Evolutionary conservation across 2,113 vertebrate genomes (phyloP), one percentile per base, ranked within the genome.

Genomic region (Ammodytes dubius): DNA sequence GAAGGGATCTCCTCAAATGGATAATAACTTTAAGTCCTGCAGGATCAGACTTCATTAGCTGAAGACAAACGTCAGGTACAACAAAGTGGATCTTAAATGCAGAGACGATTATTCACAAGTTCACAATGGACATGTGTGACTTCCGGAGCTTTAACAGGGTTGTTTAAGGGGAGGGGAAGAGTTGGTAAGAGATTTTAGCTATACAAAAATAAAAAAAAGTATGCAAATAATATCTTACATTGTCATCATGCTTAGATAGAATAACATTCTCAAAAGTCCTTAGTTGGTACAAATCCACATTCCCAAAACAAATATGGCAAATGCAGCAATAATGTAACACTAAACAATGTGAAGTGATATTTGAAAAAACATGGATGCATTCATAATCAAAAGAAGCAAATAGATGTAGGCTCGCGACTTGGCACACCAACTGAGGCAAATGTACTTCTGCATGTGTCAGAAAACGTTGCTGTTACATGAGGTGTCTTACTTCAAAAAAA

Each of bases 11-110:
- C 52, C 54, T 68, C 37, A 19, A 66, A 68, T n/a, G 56, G 64
- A 74, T 81, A 68, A 83, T 14, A 80, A 35, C 52, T 14, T 35
- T 17, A 82, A 65, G 59, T 60, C 63, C 12, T 37, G 17, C 1
- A 9, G 46, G 46, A 70, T 76, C 82, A 74, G 61, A 49, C 57
- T 19, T 71, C 11, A 53, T 58, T 45, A 68, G 52, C 8, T 37
- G n/a, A 64, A 0, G 2, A 50, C 59, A 49, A 37, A n/a, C n/a
- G 15, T 40, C 13, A 14, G 13, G 39, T 47, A 27, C 27, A 53
- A 39, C 56, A 7, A 7, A 76, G 61, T n/a, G 57, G 3, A 35
- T 70, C 74, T 66, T 43, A 53, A 27, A 53, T 68, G 77, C 63
- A 77, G 65, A 74, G 77, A 64, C n/a, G 27, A 73, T 54, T 45